Percentiles rank a stretch among this genome's conserved stretches.
These are phyloP conservation scores for Diarsia rubi DNA, from an alignment of 2,888 invertebrate species.

Conservation along the genomic window DNA sequence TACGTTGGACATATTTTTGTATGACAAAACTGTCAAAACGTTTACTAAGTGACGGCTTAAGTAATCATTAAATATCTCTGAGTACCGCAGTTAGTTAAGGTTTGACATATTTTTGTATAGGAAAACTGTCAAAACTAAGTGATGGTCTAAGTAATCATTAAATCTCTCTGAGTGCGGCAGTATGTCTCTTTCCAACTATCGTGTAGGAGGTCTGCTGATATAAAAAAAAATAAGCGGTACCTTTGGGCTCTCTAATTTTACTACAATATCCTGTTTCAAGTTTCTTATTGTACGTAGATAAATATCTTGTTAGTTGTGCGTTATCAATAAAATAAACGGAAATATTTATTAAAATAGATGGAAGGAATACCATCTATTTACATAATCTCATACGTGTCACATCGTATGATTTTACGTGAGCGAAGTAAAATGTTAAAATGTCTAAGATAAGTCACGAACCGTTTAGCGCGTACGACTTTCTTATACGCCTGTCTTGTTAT, in stretches of 20 bases:
- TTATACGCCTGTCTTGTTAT: neutral
- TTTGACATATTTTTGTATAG: too few relatives aligned
- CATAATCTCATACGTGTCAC: conserved; percentile 59
- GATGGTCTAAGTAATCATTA: too few relatives aligned
- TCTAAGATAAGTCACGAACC: conserved; percentile 58
- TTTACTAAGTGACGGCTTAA: too few relatives aligned
- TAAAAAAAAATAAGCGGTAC: neutral
- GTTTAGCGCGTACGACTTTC: conserved; percentile 5
- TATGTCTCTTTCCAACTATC: neutral
- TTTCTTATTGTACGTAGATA: neutral
- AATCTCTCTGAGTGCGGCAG: too few relatives aligned
- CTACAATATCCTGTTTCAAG: neutral
- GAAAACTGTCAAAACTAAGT: too few relatives aligned
- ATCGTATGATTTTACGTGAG: conserved; percentile 56
- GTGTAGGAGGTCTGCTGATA: neutral
- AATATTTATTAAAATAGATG: conserved; percentile 11
- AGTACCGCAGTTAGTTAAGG: too few relatives aligned
- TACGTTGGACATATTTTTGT: too few relatives aligned
- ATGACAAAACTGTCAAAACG: too few relatives aligned
- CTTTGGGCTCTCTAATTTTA: neutral
- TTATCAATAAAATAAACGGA: conserved; percentile 16
- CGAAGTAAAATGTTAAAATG: conserved; percentile 29
- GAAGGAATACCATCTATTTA: conserved; percentile 23
- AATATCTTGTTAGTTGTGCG: neutral
- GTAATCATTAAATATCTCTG: too few relatives aligned